Percentiles rank a stretch among this genome's conserved stretches.
phyloP scores from a whole-genome alignment of 2,113 vertebrate species.

The Emydocephalus ijimae region DNA sequence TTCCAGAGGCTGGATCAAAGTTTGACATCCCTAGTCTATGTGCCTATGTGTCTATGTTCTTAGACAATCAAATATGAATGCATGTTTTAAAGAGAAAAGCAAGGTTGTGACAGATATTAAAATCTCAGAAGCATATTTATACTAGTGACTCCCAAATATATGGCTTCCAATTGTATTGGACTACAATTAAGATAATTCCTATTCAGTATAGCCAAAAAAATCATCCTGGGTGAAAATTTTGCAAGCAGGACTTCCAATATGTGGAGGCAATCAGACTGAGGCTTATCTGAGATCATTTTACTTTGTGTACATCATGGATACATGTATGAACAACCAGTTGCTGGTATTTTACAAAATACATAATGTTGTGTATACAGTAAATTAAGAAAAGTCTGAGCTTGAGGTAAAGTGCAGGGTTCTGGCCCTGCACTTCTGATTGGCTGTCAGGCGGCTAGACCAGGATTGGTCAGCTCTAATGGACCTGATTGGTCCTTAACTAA shows the following conservation, averaged over 20 bases:
- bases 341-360: not conserved
- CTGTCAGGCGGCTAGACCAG: too few relatives aligned
- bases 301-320: not conserved
- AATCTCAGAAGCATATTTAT: not conserved
- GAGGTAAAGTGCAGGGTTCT: too few relatives aligned
- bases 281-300: not conserved
- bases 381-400: too few relatives aligned
- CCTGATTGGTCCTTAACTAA: too few relatives aligned
- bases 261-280: not conserved
- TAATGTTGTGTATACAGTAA: too few relatives aligned
- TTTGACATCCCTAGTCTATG: not conserved
- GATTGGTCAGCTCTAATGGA: too few relatives aligned
- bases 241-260: not conserved
- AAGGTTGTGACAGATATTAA: not conserved
- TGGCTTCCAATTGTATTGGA: not conserved
- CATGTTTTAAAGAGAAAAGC: not conserved
- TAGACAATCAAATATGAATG: not conserved
- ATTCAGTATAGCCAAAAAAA: not conserved
- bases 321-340: not conserved
- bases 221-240: not conserved
- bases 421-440: too few relatives aligned
- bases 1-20: too few relatives aligned
- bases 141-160: not conserved
- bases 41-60: not conserved
- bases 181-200: not conserved